Percentiles rank a stretch among this genome's conserved stretches.
phyloP scores from a whole-genome alignment of 2,113 vertebrate genomes.

The Pedetes capensis region DNA sequence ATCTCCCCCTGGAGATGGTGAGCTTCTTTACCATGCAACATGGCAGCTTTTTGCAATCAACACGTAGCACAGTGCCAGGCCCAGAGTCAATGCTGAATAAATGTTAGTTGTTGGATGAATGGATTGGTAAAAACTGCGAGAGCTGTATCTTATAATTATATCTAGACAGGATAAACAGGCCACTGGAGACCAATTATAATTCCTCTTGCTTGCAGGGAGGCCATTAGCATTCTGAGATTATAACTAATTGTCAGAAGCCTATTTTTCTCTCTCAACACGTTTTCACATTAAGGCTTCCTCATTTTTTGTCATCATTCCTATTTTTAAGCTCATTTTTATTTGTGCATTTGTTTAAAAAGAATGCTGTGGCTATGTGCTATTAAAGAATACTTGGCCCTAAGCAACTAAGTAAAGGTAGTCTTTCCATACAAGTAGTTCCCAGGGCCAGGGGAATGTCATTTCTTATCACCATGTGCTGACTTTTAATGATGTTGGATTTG shows the following conservation, averaged over 20 bases:
- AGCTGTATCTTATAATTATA: conserved; percentile 57
- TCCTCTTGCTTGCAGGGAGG: conserved; percentile 56
- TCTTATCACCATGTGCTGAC: background rate
- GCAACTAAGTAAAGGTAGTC: background rate
- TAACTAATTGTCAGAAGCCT: conserved; percentile 68
- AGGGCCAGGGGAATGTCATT: background rate
- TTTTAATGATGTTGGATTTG: conserved; percentile 19
- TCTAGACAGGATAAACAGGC: conserved; percentile 55
- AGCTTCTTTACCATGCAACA: background rate
- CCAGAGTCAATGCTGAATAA: background rate
- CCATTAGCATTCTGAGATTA: conserved; percentile 67
- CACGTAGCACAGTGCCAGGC: conserved; percentile 42
- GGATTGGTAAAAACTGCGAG: conserved; percentile 12
- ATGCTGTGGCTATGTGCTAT: background rate
- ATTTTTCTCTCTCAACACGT: conserved; percentile 62
- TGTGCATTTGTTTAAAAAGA: conserved; percentile 58
- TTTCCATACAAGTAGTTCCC: background rate
- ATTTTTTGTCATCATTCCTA: conserved; percentile 53
- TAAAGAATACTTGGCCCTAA: background rate
- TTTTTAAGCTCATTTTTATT: conserved; percentile 61
- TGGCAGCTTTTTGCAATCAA: background rate
- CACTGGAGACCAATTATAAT: conserved; percentile 59
- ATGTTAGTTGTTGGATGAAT: conserved; percentile 43
- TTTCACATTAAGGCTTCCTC: conserved; percentile 63
- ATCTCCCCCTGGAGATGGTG: background rate